Base-by-base conservation (phyloP, 2,888 invertebrate species). In the Ctena decussata region DNA sequence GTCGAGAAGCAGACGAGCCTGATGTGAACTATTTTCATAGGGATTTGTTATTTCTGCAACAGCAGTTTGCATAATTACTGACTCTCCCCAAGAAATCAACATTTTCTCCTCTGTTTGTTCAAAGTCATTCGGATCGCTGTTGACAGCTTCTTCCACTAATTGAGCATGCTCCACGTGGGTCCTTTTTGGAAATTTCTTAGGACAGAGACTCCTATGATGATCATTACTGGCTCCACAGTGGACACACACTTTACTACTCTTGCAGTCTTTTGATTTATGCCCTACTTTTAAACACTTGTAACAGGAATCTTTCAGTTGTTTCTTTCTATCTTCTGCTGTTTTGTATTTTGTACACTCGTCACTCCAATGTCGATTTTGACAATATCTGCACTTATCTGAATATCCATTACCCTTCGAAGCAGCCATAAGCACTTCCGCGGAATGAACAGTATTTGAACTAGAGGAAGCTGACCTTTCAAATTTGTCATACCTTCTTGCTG, bases 51-150 rank as follows among this genome's bases (percentile, higher is more conserved):
- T n/a, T 24, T 73, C 65, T 44, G 78, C 57, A 39, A n/a, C 30
- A 11, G 73, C 82, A 24, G 82, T 82, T 74, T 82, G 82, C 82
- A 77, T 77, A 11, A 82, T 30, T 6, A 77, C 82, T n/a, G 53
- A 65, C 60, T 82, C 82, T 44, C 60, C 57, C 12, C 30, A 39
- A 24, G 82, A 77, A 24, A 82, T 46, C 18, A 82, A 35, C n/a
- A 53, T 74, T 53, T 44, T 77, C 69, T 82, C 65, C 21, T 41
- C 46, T 24, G 32, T 60, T 35, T 60, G 60, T 12, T 60, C 60
- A 60, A 12, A 44, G n/a, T 8, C 30, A 11, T 12, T 8, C 11
- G 60, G 12, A 27, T 60, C n/a, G 30, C 11, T 60, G 12, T 12
- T 30, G n/a, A n/a, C 12, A 60, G 24, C 30, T 30, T 60, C 60